Evolutionary conservation across 2,797 vertebrate species (phyloP).

Genomic region (Lerista edwardsae): DNA sequence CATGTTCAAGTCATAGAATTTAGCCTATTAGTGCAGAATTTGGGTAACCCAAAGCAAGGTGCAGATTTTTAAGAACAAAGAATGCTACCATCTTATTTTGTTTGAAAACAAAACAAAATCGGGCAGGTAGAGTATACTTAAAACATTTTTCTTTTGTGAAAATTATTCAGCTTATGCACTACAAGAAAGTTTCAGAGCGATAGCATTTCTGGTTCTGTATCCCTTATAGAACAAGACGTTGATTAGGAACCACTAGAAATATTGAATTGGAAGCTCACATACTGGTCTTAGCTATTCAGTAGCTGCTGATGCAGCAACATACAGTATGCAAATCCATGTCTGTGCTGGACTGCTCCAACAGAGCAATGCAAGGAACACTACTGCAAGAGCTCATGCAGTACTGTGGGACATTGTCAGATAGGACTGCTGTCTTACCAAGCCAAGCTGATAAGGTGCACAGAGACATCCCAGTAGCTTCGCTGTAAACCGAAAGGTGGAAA

Average conservation of each 20-base stretch:
- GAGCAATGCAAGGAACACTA: background rate
- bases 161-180: background rate
- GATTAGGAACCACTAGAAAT: background rate
- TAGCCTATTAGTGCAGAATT: background rate
- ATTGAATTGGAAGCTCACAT: background rate
- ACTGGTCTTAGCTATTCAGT: background rate
- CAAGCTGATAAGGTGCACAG: too few species aligned
- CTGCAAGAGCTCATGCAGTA: background rate
- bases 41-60: background rate
- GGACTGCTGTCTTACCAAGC: background rate
- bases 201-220: background rate
- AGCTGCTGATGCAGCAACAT: background rate
- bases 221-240: background rate
- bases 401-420: too few species aligned
- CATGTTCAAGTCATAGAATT: background rate
- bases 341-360: background rate
- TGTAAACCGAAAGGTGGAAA: background rate
- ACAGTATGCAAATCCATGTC: background rate
- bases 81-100: too few species aligned
- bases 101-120: background rate
- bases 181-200: background rate
- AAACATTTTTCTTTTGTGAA: background rate
- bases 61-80: background rate
- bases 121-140: background rate
- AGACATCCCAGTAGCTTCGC: background rate